Evolutionary conservation across 1,140 invertebrate genomes (phyloP).

Genomic region (Philotrypesis tridentata): DNA sequence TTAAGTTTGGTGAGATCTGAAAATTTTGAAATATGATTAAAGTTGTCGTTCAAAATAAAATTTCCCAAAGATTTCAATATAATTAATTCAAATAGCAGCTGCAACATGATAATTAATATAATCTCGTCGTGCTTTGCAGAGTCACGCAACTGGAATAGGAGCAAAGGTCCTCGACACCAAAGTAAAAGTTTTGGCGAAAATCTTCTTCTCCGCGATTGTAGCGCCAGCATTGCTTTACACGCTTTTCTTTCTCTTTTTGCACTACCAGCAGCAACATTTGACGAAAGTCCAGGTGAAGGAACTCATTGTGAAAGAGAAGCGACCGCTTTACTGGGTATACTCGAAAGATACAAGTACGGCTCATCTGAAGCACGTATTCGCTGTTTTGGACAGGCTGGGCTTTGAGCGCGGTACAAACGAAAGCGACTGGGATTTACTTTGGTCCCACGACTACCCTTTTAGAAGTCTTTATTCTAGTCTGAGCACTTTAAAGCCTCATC

Average conservation of each 20-base stretch:
- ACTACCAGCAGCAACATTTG: constrained; percentile 51
- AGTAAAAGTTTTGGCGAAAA: constrained; percentile 57
- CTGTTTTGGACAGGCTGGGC: constrained; percentile 83
- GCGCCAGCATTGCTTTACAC: constrained; percentile 58
- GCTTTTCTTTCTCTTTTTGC: constrained; percentile 54
- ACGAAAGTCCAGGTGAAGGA: constrained; percentile 45
- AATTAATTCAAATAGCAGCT: too few relatives aligned
- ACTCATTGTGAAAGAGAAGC: constrained; percentile 50
- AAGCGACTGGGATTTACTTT: constrained; percentile 89
- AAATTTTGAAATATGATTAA: too few relatives aligned
- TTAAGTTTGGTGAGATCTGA: too few relatives aligned
- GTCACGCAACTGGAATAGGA: constrained; percentile 7
- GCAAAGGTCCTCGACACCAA: constrained; percentile 56
- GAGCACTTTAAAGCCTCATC: constrained; percentile 80
- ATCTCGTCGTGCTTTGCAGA: constrained; percentile 16
- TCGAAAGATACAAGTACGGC: constrained; percentile 75
- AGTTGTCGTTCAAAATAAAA: not conserved
- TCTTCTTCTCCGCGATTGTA: constrained; percentile 55
- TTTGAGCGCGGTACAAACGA: constrained; percentile 78
- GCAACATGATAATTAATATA: too few relatives aligned
- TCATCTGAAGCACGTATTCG: constrained; percentile 86
- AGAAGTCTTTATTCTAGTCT: constrained; percentile 76
- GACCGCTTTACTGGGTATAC: constrained; percentile 74
- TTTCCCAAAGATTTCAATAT: too few relatives aligned
- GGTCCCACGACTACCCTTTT: constrained; percentile 96